Evolutionary conservation across 2,113 vertebrate species (phyloP), one percentile per base, ranked within the genome.

Genomic region (Nipponia nippon): DNA sequence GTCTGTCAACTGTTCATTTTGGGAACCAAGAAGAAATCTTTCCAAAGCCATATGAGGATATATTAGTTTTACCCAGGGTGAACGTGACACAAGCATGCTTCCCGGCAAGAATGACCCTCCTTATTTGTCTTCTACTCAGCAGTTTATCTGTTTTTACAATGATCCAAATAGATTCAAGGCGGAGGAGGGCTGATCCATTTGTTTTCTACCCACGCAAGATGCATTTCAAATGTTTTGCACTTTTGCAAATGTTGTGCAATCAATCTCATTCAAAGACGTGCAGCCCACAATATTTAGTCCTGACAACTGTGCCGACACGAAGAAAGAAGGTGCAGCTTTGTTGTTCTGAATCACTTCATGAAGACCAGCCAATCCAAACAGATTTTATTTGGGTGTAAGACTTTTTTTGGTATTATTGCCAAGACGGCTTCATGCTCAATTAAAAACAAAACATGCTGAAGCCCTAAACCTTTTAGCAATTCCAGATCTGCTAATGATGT

Each of bases 351-450:
- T 92, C 89, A 83, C 42, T 93, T 93, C 20, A 40, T n/a, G 83
- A 95, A 92, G 83, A 63, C 38, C 11, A 85, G 96, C 96, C 97
- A 97, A 97, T 46, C 70, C 52, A 95, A 97, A 94, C 75, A 97
- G 84, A 76, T 93, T 90, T 94, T 95, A 83, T 94, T 96, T 96
- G 93, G 91, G 81, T 90, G 95, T 89, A 88, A 96, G 90, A 15
- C 14, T 89, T 79, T 91, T 50, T 63, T 72, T 70, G 55, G 50
- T 88, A 30, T 77, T 88, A 66, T 69, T 95, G 92, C 95, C 96
- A 97, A 96, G 92, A 89, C 14, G 6, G 66, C 81, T 95, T 95
- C 89, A 93, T 80, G 92, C 88, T 95, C 96, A 94, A 90, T 97
- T 97, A 94, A 91, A 95, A 82, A 32, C 55, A 92, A 96, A 91